Percentiles rank a stretch among this genome's conserved stretches.
These are phyloP conservation scores for Hedya salicella DNA, from an alignment of 2,888 invertebrate genomes.

Conservation along the genomic window DNA sequence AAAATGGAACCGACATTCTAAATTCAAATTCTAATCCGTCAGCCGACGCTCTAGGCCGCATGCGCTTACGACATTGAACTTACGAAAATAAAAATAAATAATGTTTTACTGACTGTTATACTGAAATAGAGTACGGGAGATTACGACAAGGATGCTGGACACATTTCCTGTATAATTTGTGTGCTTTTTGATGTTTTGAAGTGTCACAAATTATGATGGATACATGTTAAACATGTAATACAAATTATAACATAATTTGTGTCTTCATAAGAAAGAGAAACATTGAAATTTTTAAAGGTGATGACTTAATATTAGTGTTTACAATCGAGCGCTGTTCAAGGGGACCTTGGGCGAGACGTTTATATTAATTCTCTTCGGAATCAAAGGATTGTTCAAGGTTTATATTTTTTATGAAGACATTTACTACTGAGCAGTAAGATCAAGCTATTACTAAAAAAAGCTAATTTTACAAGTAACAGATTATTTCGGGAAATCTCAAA, in stretches of 20 bases:
- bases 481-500: neutral
- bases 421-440: conserved; percentile 20
- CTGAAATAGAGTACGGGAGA: conserved; percentile 53
- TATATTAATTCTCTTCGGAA: conserved; percentile 27
- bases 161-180: conserved; percentile 43
- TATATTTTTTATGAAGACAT: conserved; percentile 39
- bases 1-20: conserved; percentile 29
- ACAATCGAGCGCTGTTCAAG: conserved; percentile 2
- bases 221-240: conserved; percentile 30
- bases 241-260: conserved; percentile 38
- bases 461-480: conserved; percentile 1
- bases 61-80: conserved; percentile 68
- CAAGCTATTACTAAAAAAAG: neutral
- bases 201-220: conserved; percentile 40
- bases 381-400: conserved; percentile 40
- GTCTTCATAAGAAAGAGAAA: conserved; percentile 41
- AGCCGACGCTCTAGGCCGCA: conserved; percentile 43
- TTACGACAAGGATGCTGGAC: conserved; percentile 48
- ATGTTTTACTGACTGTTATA: conserved; percentile 44
- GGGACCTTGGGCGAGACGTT: conserved; percentile 28
- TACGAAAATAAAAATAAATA: conserved; percentile 62
- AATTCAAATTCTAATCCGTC: conserved; percentile 29
- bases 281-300: conserved; percentile 32
- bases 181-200: conserved; percentile 32
- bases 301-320: conserved; percentile 30